phyloP scores from a whole-genome alignment of 2,888 invertebrate species.

The Agrotis ipsilon region DNA sequence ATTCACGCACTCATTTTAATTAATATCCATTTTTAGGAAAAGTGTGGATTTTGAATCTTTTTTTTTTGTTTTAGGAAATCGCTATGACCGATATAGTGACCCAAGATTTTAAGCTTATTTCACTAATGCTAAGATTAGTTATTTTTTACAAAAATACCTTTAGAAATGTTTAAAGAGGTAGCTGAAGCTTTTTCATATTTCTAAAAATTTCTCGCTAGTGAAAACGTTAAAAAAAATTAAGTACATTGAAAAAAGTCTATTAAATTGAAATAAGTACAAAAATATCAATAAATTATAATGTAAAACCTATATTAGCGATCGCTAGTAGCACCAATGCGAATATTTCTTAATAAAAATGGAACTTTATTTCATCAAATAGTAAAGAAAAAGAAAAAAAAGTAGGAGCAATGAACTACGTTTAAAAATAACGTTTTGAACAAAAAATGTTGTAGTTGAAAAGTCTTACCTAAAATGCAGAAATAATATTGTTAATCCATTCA shows the following conservation, averaged over 20 bases:
- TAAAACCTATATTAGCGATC: slow-evolving; percentile 75
- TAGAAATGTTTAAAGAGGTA: slow-evolving; percentile 87
- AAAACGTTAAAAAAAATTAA: slow-evolving; percentile 78
- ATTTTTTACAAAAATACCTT: slow-evolving; percentile 87
- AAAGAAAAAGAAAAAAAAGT: slow-evolving; percentile 27
- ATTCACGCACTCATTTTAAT: slow-evolving; percentile 50
- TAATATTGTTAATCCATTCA: slow-evolving; percentile 10
- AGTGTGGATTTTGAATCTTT: slow-evolving; percentile 76
- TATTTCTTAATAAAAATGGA: slow-evolving; percentile 71
- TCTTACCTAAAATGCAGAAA: slow-evolving; percentile 10
- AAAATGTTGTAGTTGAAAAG: background rate
- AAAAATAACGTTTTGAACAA: background rate
- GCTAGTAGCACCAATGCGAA: slow-evolving; percentile 88
- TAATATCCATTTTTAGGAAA: slow-evolving; percentile 75
- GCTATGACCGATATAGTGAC: slow-evolving; percentile 74
- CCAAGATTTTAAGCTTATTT: slow-evolving; percentile 68
- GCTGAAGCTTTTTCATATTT: slow-evolving; percentile 81
- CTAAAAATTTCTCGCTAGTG: slow-evolving; percentile 73
- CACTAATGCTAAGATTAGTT: slow-evolving; percentile 80
- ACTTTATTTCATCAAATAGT: slow-evolving; percentile 56
- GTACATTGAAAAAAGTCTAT: slow-evolving; percentile 76
- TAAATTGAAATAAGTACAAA: slow-evolving; percentile 68
- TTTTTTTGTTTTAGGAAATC: slow-evolving; percentile 77
- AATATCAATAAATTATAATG: slow-evolving; percentile 65
- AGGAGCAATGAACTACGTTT: slow-evolving; percentile 25